Evolutionary conservation across 1,140 invertebrate species (phyloP).

Genomic region (Tetramorium alpestre): DNA sequence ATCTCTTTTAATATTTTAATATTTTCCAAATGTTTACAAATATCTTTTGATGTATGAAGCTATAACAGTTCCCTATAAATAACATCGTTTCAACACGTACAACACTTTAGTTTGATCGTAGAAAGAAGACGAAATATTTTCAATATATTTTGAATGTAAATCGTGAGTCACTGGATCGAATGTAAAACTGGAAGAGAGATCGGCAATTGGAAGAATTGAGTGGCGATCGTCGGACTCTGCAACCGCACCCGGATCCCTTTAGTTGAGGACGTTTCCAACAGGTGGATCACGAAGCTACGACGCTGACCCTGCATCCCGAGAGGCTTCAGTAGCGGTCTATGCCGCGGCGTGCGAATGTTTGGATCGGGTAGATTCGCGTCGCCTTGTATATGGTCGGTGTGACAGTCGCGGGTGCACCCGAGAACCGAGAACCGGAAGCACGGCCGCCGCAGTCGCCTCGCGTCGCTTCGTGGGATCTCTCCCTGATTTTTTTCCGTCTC

Average conservation of each 20-base stretch:
- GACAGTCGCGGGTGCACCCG: conserved; percentile 20
- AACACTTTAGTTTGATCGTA: neutral
- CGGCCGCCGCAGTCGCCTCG: neutral
- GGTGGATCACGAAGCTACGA: neutral
- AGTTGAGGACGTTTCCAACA: conserved; percentile 34
- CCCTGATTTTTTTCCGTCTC: neutral
- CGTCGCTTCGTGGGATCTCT: neutral
- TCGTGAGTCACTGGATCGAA: neutral
- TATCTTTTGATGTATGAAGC: neutral
- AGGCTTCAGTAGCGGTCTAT: conserved; percentile 41
- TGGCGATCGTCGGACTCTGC: neutral
- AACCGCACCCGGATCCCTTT: neutral
- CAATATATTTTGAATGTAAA: neutral
- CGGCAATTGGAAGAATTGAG: neutral
- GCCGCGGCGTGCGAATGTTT: conserved; percentile 36
- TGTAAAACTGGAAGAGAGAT: neutral
- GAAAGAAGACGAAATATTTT: neutral
- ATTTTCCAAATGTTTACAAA: neutral
- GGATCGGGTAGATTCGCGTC: neutral
- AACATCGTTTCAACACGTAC: neutral
- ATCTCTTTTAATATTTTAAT: neutral
- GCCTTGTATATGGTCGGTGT: neutral
- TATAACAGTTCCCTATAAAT: neutral
- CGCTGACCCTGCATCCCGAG: neutral
- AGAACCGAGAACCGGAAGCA: neutral